Conservation (phyloP, 1,140 invertebrate genomes). For the Lysiphlebus fabarum region DNA sequence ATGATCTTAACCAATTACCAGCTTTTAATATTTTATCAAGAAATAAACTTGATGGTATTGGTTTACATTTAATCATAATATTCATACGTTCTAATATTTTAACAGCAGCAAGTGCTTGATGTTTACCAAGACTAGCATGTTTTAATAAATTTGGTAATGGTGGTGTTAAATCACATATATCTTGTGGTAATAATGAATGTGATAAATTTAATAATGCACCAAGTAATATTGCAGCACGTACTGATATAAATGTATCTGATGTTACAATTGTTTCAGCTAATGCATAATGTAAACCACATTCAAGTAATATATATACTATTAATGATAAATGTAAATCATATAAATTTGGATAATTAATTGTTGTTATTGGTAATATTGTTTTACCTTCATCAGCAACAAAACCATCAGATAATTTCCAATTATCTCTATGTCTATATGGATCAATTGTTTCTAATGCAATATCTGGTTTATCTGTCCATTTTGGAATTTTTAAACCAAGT, state of each 20-base stretch:
- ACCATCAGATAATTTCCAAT: conserved; percentile 85
- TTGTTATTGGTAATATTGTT: conserved; percentile 76
- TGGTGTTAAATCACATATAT: conserved; percentile 78
- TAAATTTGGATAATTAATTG: conserved; percentile 81
- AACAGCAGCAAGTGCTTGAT: conserved; percentile 77
- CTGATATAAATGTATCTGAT: conserved; percentile 83
- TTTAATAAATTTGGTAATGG: conserved; percentile 77
- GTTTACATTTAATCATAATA: conserved; percentile 72
- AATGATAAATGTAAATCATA: conserved; percentile 88
- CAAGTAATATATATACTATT: conserved; percentile 81
- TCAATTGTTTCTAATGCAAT: conserved; percentile 83
- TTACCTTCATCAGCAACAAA: conserved; percentile 88
- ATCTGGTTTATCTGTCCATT: conserved; percentile 88
- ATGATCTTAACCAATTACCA: conserved; percentile 45
- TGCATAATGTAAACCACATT: conserved; percentile 81
- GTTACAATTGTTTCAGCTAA: conserved; percentile 88
- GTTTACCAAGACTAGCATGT: conserved; percentile 71
- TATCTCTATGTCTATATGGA: conserved; percentile 70
- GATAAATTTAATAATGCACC: conserved; percentile 84
- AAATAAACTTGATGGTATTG: conserved; percentile 76
- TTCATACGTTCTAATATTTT: conserved; percentile 75
- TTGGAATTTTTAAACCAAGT: conserved; percentile 77
- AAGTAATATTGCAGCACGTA: conserved; percentile 84
- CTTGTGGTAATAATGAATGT: conserved; percentile 77
- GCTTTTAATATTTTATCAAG: conserved; percentile 74